A percentile compares a stretch with the other conserved stretches of the same genome.
Conservation (phyloP, 2,113 vertebrate species). For the Nothoprocta perdicaria region DNA sequence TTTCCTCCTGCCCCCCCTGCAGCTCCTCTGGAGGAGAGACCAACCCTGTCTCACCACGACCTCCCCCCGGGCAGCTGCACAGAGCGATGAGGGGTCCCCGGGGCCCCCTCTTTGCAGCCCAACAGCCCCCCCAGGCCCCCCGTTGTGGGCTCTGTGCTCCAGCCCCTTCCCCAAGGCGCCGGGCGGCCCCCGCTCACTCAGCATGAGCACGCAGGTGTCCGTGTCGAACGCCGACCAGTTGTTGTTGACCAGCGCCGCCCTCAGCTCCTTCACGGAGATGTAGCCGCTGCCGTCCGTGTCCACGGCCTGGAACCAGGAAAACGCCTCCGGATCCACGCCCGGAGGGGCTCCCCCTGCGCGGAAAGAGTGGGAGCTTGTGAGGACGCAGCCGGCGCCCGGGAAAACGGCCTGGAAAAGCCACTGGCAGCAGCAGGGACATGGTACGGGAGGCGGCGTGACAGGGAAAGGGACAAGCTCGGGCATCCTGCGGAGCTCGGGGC, state of each 20-base stretch:
- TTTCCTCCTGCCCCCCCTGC: no score
- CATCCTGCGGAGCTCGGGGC: fast-evolving
- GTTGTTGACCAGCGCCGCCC: slow-evolving; percentile 93
- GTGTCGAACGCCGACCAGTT: slow-evolving; percentile 95
- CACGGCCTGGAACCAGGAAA: slow-evolving; percentile 92
- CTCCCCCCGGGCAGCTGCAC: no score
- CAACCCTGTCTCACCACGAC: no score
- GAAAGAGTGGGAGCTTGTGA: background rate
- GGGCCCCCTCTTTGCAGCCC: no score
- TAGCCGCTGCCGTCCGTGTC: slow-evolving; percentile 89
- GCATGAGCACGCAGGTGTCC: slow-evolving; percentile 94
- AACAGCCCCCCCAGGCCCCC: no score
- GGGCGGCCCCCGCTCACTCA: slow-evolving; percentile 80
- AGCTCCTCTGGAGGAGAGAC: no score
- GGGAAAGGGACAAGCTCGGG: background rate
- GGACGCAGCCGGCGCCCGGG: background rate
- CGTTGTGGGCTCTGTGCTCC: no score
- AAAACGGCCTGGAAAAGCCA: background rate
- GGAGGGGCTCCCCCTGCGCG: slow-evolving; percentile 81
- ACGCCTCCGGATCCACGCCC: slow-evolving; percentile 87
- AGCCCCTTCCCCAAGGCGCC: no score
- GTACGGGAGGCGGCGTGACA: fast-evolving
- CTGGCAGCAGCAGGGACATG: fast-evolving
- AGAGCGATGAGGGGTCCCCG: no score
- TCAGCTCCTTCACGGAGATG: slow-evolving; percentile 91